phyloP scores from a whole-genome alignment of 2,797 vertebrate genomes.

The Chrosomus eos region DNA sequence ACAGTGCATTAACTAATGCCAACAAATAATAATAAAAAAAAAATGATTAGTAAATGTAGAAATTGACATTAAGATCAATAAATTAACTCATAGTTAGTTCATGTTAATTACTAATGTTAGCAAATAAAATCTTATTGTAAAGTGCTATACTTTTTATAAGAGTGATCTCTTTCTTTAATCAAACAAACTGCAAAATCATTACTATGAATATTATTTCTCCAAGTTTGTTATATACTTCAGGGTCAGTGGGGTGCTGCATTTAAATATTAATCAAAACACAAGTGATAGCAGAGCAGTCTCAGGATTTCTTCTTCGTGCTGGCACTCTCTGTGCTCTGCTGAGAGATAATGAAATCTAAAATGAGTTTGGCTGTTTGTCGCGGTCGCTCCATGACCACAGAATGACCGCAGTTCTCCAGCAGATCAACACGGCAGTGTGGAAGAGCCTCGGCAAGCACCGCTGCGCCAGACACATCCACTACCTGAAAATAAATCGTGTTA shows the following conservation, averaged over 20 bases:
- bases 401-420: constrained; percentile 97
- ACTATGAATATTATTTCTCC: not conserved
- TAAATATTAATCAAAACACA: not conserved
- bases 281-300: constrained; percentile 51
- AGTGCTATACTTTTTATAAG: not conserved
- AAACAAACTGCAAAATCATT: not conserved
- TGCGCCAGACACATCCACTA: constrained; percentile 92
- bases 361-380: constrained; percentile 89
- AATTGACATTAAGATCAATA: not conserved
- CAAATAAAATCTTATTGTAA: not conserved
- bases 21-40: not conserved
- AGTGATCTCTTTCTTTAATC: not conserved
- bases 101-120: not conserved
- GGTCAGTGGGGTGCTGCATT: not conserved
- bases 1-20: not conserved
- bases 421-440: constrained; percentile 84
- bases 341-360: constrained; percentile 87
- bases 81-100: not conserved
- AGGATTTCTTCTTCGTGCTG: constrained; percentile 83
- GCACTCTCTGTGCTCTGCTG: constrained; percentile 78
- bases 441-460: constrained; percentile 79
- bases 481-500: constrained; percentile 79
- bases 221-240: not conserved
- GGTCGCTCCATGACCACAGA: constrained; percentile 93
- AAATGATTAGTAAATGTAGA: not conserved